phyloP scores from a whole-genome alignment of 2,888 invertebrate genomes.

The Latrodectus hesperus region DNA sequence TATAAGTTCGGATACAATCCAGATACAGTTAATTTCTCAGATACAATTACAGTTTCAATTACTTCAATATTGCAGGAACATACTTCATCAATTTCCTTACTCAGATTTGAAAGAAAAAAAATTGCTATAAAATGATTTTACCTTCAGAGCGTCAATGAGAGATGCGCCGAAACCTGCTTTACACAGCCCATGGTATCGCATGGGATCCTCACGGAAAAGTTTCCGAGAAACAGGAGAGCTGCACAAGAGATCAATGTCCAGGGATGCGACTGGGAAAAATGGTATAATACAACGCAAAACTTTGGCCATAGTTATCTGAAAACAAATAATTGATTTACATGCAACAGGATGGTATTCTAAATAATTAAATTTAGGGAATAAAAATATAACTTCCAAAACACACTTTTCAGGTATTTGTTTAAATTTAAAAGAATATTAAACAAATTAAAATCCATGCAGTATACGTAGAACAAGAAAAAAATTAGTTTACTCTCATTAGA shows the following conservation, averaged over 20 bases:
- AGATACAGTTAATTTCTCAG: too few species aligned
- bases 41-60: too few species aligned
- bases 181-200: conserved; percentile 74
- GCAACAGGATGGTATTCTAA: background rate
- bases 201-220: conserved; percentile 74
- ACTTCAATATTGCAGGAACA: too few species aligned
- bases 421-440: too few species aligned
- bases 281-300: conserved; percentile 73
- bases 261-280: conserved; percentile 72
- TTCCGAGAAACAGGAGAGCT: conserved; percentile 74
- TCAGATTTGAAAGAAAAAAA: too few species aligned
- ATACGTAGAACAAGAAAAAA: too few species aligned
- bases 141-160: conserved; percentile 72
- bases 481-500: too few species aligned
- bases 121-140: background rate
- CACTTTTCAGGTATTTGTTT: background rate
- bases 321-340: background rate
- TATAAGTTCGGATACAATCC: too few species aligned
- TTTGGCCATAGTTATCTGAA: conserved; percentile 71
- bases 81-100: too few species aligned
- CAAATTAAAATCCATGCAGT: too few species aligned
- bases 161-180: conserved; percentile 74
- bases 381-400: background rate
- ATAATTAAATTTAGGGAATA: background rate
- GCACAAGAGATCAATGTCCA: conserved; percentile 73